Evolutionary conservation across 2,113 vertebrate genomes (phyloP).

Genomic region (Mus musculus): DNA sequence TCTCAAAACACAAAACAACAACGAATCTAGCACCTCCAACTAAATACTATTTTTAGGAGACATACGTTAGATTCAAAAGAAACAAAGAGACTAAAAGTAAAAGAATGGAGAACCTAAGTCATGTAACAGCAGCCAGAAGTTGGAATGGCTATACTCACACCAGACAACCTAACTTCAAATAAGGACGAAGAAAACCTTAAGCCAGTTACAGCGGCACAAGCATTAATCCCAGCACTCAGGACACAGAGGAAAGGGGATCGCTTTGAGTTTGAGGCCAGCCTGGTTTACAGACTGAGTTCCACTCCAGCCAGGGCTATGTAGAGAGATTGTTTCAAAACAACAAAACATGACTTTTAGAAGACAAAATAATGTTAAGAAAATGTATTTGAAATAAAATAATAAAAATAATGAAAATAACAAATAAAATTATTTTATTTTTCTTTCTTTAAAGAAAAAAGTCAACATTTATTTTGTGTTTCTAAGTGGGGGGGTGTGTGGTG

Average conservation of each 20-base stretch:
- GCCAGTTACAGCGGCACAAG: no score
- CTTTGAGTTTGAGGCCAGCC: not conserved
- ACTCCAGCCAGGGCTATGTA: not conserved
- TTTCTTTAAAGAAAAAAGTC: not conserved
- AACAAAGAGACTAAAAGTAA: constrained; percentile 16
- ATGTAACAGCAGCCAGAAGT: not conserved
- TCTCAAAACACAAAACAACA: not conserved
- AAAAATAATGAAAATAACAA: no score
- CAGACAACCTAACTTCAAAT: not conserved
- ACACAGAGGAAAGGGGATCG: not conserved
- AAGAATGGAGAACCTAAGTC: constrained; percentile 15
- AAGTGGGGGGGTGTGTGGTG: not conserved
- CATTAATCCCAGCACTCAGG: not conserved
- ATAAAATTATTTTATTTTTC: not conserved
- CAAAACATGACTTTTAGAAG: not conserved
- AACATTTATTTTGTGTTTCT: not conserved
- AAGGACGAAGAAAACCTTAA: not conserved
- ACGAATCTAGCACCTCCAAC: not conserved
- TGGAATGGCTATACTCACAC: no score
- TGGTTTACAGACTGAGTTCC: not conserved
- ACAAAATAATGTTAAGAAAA: constrained; percentile 42
- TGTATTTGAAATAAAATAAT: not conserved
- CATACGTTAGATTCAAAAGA: constrained; percentile 49
- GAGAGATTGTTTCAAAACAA: not conserved
- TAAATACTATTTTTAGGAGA: not conserved